These are phyloP conservation scores for Resseliella maxima DNA, from an alignment of 2,888 invertebrate genomes.

Conservation along the genomic window DNA sequence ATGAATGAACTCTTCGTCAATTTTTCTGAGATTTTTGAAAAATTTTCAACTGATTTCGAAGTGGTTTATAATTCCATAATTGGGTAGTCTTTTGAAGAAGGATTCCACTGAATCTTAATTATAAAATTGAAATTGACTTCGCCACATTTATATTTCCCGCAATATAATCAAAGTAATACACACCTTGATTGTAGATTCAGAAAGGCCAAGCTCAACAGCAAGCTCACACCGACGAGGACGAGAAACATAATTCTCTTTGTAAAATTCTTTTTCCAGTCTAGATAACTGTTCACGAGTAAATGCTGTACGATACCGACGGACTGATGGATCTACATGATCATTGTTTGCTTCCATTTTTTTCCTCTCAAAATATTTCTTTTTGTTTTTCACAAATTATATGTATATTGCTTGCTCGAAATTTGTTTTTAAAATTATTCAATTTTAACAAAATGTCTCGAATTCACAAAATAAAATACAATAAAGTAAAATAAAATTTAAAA, in stretches of 20 bases:
- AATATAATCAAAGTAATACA: conserved; percentile 59
- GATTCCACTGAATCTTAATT: too few relatives aligned
- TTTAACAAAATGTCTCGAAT: too few relatives aligned
- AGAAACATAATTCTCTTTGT: conserved; percentile 97
- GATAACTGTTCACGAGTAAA: conserved; percentile 95
- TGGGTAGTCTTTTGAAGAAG: too few relatives aligned
- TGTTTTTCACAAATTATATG: neutral
- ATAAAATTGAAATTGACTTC: too few relatives aligned
- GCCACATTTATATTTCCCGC: too few relatives aligned
- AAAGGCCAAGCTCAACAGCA: conserved; percentile 90
- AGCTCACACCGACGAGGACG: conserved; percentile 94
- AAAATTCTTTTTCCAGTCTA: conserved; percentile 94
- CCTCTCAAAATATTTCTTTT: conserved; percentile 58
- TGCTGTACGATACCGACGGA: conserved; percentile 93
- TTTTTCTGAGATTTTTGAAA: too few relatives aligned
- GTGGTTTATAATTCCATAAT: too few relatives aligned
- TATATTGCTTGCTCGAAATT: neutral
- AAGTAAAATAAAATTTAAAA: too few relatives aligned
- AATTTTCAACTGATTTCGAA: too few relatives aligned
- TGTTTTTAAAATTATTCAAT: neutral
- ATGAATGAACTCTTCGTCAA: too few relatives aligned
- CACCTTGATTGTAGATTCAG: conserved; percentile 99
- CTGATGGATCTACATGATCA: conserved; percentile 76
- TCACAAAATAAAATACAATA: too few relatives aligned
- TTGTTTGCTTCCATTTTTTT: conserved; percentile 66